Evolutionary conservation across 1,140 invertebrate genomes (phyloP).

Genomic region (Drosophila ohnishii): DNA sequence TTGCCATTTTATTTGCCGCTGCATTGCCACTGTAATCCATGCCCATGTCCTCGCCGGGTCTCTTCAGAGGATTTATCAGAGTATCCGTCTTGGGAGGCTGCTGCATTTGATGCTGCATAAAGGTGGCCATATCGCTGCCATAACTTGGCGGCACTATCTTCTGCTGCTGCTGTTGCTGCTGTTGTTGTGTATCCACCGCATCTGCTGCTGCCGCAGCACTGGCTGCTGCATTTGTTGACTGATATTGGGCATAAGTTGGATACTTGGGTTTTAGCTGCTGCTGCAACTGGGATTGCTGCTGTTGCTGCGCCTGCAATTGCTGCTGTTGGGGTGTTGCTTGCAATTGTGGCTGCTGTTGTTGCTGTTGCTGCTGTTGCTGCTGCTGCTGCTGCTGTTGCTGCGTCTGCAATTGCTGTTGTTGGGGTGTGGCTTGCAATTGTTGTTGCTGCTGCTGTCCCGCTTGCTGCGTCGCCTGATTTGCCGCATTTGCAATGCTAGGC

Average conservation of each 20-base stretch:
- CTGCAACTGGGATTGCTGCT: conserved; percentile 19
- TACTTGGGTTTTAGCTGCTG: conserved; percentile 60
- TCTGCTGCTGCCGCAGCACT: conserved; percentile 70
- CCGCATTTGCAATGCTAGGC: conserved; percentile 36
- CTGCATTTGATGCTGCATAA: conserved; percentile 78
- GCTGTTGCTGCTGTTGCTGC: conserved; percentile 5
- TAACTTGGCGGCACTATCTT: conserved; percentile 65
- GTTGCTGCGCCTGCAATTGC: conserved; percentile 41
- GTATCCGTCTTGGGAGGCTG: conserved; percentile 67
- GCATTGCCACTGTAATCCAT: conserved; percentile 67
- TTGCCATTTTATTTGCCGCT: conserved; percentile 54
- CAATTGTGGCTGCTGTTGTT: conserved; percentile 46
- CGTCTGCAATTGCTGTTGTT: conserved; percentile 40
- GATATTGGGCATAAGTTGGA: conserved; percentile 77
- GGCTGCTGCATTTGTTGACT: conserved; percentile 74
- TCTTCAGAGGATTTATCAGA: conserved; percentile 66
- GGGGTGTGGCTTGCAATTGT: conserved; percentile 40
- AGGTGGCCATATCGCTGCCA: conserved; percentile 74
- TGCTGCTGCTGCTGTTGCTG: conserved; percentile 30
- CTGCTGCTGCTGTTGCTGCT: conserved; percentile 42
- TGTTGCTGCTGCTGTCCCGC: conserved; percentile 52
- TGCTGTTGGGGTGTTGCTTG: conserved; percentile 47
- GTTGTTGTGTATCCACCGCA: conserved; percentile 44
- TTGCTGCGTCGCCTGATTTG: conserved; percentile 25
- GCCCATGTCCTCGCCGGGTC: conserved; percentile 59